Evolutionary conservation across 1,140 invertebrate species (phyloP).

Genomic region (Leptinotarsa texana): DNA sequence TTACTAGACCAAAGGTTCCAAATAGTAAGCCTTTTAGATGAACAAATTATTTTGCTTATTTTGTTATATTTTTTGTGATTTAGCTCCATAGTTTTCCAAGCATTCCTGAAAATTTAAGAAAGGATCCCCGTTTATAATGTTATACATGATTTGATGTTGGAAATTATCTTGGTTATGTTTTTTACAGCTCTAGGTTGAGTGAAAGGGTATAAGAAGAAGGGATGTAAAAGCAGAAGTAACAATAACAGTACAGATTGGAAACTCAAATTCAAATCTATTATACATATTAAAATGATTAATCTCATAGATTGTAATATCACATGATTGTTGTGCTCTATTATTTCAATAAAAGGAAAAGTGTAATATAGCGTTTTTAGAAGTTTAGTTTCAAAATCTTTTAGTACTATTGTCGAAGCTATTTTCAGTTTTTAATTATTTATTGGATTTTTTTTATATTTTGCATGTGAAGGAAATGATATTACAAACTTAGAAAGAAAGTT

Average conservation of each 20-base stretch:
- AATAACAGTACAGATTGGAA: background rate
- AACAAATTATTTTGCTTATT: too few species aligned
- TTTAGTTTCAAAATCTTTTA: background rate
- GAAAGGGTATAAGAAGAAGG: constrained; percentile 4
- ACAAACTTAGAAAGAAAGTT: constrained; percentile 12
- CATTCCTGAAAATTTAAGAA: too few species aligned
- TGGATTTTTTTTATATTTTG: constrained; percentile 1
- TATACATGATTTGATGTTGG: too few species aligned
- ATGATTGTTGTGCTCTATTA: constrained; percentile 19
- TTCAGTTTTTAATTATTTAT: constrained; percentile 5
- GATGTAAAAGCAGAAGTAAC: background rate
- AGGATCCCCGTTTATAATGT: too few species aligned
- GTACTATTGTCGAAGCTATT: background rate
- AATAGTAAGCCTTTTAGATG: too few species aligned
- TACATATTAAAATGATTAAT: constrained; percentile 21
- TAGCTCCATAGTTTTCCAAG: too few species aligned
- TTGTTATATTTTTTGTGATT: too few species aligned
- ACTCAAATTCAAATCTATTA: constrained; percentile 17
- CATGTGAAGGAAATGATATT: constrained; percentile 12
- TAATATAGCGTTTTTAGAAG: constrained; percentile 4
- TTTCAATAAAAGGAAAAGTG: constrained; percentile 15
- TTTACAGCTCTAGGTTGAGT: constrained; percentile 29
- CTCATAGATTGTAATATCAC: constrained; percentile 23
- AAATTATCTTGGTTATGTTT: constrained; percentile 10
- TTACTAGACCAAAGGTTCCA: too few species aligned